These are phyloP conservation scores for Hylaea fasciaria DNA, from an alignment of 2,888 invertebrate species.

Conservation along the genomic window DNA sequence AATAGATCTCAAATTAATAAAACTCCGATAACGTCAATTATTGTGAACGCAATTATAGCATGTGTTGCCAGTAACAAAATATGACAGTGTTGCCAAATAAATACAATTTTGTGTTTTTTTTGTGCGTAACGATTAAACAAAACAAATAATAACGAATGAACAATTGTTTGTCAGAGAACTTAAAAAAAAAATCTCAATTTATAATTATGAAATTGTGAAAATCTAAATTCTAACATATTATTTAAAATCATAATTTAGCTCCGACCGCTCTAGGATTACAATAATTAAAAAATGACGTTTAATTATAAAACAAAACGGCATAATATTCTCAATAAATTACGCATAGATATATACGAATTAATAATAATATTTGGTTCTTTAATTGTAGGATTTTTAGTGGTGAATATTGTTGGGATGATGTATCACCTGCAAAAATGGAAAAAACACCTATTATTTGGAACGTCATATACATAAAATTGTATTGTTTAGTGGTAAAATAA, in stretches of 20 bases:
- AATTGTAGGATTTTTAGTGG: constrained; percentile 61
- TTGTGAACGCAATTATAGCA: constrained; percentile 4
- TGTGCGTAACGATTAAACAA: constrained; percentile 8
- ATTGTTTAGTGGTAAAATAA: too few relatives aligned
- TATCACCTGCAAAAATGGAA: constrained; percentile 52
- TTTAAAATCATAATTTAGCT: constrained; percentile 70
- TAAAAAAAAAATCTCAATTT: constrained; percentile 47
- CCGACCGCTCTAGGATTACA: constrained; percentile 55
- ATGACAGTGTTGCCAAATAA: constrained; percentile 10
- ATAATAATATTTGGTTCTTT: constrained; percentile 83
- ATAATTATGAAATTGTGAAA: constrained; percentile 47
- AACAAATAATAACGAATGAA: constrained; percentile 1
- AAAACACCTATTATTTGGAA: too few relatives aligned
- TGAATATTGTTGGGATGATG: constrained; percentile 63
- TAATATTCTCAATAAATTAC: constrained; percentile 75
- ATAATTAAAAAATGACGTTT: constrained; percentile 51
- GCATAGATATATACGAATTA: constrained; percentile 68
- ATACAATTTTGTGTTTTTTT: constrained; percentile 4
- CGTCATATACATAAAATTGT: too few relatives aligned
- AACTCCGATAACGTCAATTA: constrained; percentile 5
- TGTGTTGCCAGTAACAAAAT: constrained; percentile 23
- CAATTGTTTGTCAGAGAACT: constrained; percentile 45
- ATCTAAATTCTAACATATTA: constrained; percentile 54
- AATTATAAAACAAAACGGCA: constrained; percentile 50
- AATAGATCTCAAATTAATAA: constrained; percentile 23